A percentile compares a stretch with the other conserved stretches of the same genome.
phyloP scores from a whole-genome alignment of 92 coral and sea anemone species.

The Bergia sp. region DNA sequence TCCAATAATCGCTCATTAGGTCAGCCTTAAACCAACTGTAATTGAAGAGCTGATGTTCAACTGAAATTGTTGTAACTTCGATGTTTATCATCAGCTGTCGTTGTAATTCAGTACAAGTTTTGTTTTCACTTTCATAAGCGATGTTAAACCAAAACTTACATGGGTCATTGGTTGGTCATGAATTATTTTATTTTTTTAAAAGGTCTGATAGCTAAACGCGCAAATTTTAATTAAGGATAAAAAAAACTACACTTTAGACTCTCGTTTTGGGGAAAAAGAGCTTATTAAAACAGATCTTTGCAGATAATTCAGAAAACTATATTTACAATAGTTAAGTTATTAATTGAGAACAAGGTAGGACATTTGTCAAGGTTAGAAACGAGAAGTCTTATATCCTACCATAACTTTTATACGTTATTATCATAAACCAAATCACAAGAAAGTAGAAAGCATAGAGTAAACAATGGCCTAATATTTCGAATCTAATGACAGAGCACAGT shows the following conservation, averaged over 20 bases:
- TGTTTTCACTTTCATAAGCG: background rate
- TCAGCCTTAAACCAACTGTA: background rate
- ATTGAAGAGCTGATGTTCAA: background rate
- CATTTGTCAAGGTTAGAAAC: background rate
- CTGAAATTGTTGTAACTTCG: background rate
- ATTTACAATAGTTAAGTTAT: conserved; percentile 6
- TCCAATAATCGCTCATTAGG: no score
- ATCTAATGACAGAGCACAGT: conserved; percentile 18
- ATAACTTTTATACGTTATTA: background rate
- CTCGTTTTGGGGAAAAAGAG: background rate
- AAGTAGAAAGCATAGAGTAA: background rate
- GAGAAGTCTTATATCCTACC: background rate
- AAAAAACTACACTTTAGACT: no score
- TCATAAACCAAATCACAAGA: background rate
- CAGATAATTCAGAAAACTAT: conserved; percentile 7
- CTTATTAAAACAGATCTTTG: conserved; percentile 1
- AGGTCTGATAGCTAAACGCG: background rate
- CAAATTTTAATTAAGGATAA: no score
- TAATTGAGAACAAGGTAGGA: background rate
- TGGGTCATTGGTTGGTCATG: background rate
- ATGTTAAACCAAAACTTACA: background rate
- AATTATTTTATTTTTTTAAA: background rate
- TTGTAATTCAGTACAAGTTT: background rate
- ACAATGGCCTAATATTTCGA: conserved; percentile 13
- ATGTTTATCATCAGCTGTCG: conserved; percentile 6